Conservation (phyloP, 2,113 vertebrate species). For the Eretmochelys imbricata region DNA sequence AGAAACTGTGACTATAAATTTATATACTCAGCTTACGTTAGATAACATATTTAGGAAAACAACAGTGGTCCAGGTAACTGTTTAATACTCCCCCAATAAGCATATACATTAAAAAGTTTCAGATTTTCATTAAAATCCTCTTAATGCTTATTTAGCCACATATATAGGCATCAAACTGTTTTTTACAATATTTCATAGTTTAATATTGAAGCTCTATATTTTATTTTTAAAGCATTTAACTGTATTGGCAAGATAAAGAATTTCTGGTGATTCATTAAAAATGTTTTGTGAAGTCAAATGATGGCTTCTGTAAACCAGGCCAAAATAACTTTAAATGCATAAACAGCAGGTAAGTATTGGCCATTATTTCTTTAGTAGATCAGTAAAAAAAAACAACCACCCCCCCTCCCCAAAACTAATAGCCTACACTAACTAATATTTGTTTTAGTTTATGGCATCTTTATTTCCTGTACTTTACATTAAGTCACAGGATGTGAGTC, state of each 20-base stretch:
- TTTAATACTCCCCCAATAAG: neutral
- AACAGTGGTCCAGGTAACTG: neutral
- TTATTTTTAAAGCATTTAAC: neutral
- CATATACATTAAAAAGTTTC: neutral
- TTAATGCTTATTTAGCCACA: neutral
- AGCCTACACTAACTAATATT: neutral
- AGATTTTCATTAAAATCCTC: neutral
- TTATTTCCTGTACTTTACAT: neutral
- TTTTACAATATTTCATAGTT: neutral
- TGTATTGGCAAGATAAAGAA: neutral
- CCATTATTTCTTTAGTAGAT: neutral
- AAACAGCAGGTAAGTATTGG: neutral
- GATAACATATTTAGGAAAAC: neutral
- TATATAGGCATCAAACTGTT: neutral
- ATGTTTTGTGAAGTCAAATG: neutral
- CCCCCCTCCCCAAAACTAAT: neutral
- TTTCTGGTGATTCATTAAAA: neutral
- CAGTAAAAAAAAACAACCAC: neutral
- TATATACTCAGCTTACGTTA: neutral
- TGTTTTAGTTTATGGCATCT: neutral
- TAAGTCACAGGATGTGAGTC: neutral
- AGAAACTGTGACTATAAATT: neutral
- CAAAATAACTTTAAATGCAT: neutral
- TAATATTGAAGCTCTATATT: rapidly evolving
- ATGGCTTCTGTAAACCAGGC: neutral